Conservation (phyloP, 2,113 vertebrate species). For the Willisornis vidua region DNA sequence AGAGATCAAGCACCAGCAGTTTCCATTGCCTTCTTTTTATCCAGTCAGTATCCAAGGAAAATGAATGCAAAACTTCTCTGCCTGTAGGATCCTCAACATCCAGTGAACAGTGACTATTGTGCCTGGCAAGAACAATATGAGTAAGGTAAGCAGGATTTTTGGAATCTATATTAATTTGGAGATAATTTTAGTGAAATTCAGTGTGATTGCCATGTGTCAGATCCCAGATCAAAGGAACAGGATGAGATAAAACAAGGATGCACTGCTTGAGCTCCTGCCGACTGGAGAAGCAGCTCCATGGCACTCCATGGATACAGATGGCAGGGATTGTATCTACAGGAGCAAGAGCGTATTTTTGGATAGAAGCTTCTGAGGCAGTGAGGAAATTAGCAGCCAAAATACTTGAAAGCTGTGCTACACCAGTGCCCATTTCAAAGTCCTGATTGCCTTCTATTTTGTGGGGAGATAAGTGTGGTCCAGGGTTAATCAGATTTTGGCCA, state of each 20-base stretch:
- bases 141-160: background rate
- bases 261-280: background rate
- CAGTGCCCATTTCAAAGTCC: background rate
- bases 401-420: background rate
- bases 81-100: background rate
- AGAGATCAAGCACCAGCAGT: background rate
- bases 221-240: background rate
- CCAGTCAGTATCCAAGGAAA: background rate
- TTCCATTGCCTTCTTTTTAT: background rate
- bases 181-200: background rate
- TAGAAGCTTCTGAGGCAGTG: background rate
- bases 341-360: background rate
- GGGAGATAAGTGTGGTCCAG: background rate
- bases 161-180: background rate
- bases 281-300: background rate
- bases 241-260: background rate
- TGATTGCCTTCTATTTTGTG: background rate
- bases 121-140: background rate
- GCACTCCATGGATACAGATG: background rate
- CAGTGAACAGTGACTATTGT: background rate
- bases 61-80: background rate
- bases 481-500: conserved; percentile 40
- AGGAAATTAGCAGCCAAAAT: conserved; percentile 23
- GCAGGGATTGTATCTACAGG: background rate
- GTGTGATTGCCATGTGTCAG: background rate